A percentile compares a stretch with the other conserved stretches of the same genome.
These are phyloP conservation scores for Telmatherina bonti DNA, from an alignment of 2,797 vertebrate species.

Conservation along the genomic window DNA sequence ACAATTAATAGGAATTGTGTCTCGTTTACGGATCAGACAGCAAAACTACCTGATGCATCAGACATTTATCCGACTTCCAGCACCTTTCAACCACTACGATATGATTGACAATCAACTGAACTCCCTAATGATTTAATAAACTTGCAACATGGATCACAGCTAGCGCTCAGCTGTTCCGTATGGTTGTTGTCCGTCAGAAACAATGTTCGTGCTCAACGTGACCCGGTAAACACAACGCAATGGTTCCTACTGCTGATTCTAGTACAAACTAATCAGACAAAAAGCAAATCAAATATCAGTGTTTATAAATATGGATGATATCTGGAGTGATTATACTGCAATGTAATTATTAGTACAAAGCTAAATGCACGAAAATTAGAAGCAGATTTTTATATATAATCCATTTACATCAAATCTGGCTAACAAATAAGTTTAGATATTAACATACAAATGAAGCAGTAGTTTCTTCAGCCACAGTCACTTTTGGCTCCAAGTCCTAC, in stretches of 20 bases:
- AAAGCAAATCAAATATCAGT: too few relatives aligned
- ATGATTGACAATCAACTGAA: slow-evolving; percentile 3
- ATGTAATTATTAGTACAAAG: neutral
- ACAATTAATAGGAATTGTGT: neutral
- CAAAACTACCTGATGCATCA: slow-evolving; percentile 75
- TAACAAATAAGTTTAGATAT: neutral
- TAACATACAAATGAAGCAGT: slow-evolving; percentile 26
- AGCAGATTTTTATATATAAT: neutral
- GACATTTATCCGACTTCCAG: slow-evolving; percentile 78
- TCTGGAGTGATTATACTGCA: neutral
- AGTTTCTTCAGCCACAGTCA: slow-evolving; percentile 18
- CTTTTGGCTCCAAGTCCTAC: slow-evolving; percentile 5
- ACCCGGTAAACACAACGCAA: neutral
- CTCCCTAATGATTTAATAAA: neutral
- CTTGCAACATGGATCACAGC: neutral
- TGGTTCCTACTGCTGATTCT: slow-evolving; percentile 48
- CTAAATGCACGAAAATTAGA: neutral
- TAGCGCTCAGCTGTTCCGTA: neutral
- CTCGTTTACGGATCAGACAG: neutral
- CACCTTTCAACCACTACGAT: slow-evolving; percentile 16
- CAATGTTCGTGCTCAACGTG: slow-evolving; percentile 47
- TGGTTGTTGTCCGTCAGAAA: slow-evolving; percentile 73
- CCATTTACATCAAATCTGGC: neutral
- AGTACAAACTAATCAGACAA: neutral
- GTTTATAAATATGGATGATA: neutral